phyloP scores from a whole-genome alignment of 2,888 invertebrate genomes.

The Phyllotreta striolata region DNA sequence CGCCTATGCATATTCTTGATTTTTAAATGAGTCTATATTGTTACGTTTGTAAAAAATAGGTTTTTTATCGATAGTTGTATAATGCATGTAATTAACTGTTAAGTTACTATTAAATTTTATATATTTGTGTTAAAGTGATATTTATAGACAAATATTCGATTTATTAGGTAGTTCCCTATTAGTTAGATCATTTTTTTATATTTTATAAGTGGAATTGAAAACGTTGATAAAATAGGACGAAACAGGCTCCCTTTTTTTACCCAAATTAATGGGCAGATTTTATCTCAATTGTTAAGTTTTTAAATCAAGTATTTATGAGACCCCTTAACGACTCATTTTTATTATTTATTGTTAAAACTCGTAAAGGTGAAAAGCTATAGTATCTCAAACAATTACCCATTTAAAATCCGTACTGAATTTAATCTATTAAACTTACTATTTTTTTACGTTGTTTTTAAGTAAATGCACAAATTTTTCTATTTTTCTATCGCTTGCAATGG shows the following conservation, averaged over 20 bases:
- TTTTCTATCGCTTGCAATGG: slow-evolving; percentile 25
- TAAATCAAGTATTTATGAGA: slow-evolving; percentile 5
- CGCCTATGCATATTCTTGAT: not conserved
- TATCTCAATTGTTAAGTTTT: not conserved
- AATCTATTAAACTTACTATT: slow-evolving; percentile 1
- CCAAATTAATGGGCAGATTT: no score
- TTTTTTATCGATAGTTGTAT: slow-evolving; percentile 4
- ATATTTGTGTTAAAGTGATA: slow-evolving; percentile 1
- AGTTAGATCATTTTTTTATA: no score
- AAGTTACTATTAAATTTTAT: slow-evolving; percentile 13
- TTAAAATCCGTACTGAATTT: slow-evolving; percentile 8
- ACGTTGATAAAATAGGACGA: no score
- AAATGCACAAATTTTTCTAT: slow-evolving; percentile 19
- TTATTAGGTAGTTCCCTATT: no score
- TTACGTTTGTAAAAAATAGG: not conserved
- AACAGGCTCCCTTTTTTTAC: no score
- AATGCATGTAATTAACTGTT: slow-evolving; percentile 2
- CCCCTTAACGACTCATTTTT: not conserved
- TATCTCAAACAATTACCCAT: not conserved
- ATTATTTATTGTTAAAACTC: no score
- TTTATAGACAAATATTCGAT: no score
- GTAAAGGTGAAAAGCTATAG: not conserved
- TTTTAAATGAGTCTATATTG: not conserved
- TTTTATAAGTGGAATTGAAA: no score
- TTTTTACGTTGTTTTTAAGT: slow-evolving; percentile 10